phyloP scores from a whole-genome alignment of 2,113 vertebrate species.

The Castor canadensis region DNA sequence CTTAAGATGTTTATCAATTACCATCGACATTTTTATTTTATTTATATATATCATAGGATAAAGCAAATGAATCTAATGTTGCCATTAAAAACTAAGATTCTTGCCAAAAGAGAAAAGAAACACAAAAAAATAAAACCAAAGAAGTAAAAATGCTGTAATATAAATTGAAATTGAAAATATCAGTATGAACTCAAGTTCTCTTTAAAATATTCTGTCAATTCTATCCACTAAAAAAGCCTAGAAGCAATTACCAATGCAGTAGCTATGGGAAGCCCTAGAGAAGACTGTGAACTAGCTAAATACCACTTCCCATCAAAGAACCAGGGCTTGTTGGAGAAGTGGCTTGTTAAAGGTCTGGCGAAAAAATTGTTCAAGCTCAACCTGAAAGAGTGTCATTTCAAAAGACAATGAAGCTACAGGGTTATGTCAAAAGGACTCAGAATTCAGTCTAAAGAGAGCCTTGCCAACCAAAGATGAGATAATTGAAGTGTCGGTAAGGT shows the following conservation, averaged over 20 bases:
- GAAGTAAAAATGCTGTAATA: not conserved
- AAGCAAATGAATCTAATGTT: slow-evolving; percentile 11
- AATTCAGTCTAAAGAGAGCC: not conserved
- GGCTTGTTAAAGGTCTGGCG: not conserved
- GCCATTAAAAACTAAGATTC: not conserved
- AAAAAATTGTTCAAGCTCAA: not conserved
- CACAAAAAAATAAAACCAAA: slow-evolving; percentile 38
- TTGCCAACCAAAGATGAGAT: not conserved
- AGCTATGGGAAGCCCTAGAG: not conserved
- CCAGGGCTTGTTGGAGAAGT: not conserved
- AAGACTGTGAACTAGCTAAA: not conserved
- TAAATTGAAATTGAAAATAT: slow-evolving; percentile 7
- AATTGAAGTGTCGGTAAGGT: not conserved
- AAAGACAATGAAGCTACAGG: not conserved
- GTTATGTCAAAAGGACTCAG: not conserved
- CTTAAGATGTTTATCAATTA: slow-evolving; percentile 38
- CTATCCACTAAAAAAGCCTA: not conserved
- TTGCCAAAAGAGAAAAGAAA: not conserved
- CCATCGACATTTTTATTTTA: too few species aligned
- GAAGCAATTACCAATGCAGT: slow-evolving; percentile 1
- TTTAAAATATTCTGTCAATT: not conserved
- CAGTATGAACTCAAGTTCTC: not conserved
- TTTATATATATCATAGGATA: not conserved
- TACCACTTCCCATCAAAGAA: not conserved
- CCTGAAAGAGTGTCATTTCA: not conserved